Conservation (phyloP, 2,888 invertebrate genomes). For the Drosophila kuntzei region DNA sequence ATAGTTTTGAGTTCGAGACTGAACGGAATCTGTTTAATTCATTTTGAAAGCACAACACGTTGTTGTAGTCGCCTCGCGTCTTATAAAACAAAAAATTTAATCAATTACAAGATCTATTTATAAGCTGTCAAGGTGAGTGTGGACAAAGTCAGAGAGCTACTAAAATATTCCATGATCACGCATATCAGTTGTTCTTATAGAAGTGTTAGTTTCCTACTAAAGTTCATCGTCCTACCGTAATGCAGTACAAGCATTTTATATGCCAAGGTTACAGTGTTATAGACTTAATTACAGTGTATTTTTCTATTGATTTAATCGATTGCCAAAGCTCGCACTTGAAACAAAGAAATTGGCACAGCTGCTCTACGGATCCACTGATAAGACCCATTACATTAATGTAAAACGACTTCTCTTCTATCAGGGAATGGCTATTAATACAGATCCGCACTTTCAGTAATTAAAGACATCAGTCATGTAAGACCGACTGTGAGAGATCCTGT, state of each 20-base stretch:
- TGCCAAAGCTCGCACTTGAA: slow-evolving; percentile 29
- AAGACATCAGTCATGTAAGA: too few relatives aligned
- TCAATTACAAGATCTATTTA: slow-evolving; percentile 61
- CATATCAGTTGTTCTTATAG: not conserved
- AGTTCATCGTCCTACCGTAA: slow-evolving; percentile 27
- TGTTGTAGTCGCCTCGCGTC: slow-evolving; percentile 29
- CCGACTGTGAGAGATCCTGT: too few relatives aligned
- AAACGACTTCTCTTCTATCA: slow-evolving; percentile 13
- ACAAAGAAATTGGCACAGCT: slow-evolving; percentile 30
- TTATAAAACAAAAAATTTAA: slow-evolving; percentile 29
- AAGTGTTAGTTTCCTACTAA: not conserved
- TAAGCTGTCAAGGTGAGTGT: slow-evolving; percentile 53
- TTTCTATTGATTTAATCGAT: slow-evolving; percentile 5
- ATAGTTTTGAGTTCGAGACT: slow-evolving; percentile 24
- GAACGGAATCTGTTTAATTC: slow-evolving; percentile 32
- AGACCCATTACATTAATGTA: slow-evolving; percentile 41
- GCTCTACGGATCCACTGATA: slow-evolving; percentile 29
- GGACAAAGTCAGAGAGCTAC: slow-evolving; percentile 8
- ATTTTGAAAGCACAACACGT: slow-evolving; percentile 21
- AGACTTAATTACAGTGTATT: not conserved
- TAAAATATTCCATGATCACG: slow-evolving; percentile 10
- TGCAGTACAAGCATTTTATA: not conserved
- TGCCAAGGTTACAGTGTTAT: slow-evolving; percentile 8
- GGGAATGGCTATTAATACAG: slow-evolving; percentile 10
- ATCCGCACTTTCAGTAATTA: not conserved